Percentiles rank a stretch among this genome's conserved stretches.
phyloP scores from a whole-genome alignment of 23 tunicate species.

The Clavelina lepadiformis region DNA sequence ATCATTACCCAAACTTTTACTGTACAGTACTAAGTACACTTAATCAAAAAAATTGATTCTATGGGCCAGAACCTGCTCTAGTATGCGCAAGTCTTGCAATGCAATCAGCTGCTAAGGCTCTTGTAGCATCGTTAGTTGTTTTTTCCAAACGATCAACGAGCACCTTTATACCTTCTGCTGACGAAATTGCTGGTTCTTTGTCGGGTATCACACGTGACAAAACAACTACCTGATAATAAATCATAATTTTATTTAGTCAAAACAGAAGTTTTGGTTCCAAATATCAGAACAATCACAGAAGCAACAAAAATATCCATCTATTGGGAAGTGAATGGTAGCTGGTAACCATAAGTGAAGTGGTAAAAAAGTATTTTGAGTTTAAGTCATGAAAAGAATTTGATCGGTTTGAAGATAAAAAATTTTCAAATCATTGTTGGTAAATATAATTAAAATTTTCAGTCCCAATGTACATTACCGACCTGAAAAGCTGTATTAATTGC shows the following conservation, averaged over 20 bases:
- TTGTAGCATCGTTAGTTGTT: conserved; percentile 35
- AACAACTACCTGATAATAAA: conserved; percentile 55
- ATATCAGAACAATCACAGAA: no score
- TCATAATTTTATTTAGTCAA: no score
- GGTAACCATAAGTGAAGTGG: no score
- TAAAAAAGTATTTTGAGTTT: no score
- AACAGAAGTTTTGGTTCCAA: no score
- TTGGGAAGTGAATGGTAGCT: no score
- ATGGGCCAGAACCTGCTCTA: conserved; percentile 56
- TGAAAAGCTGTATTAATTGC: conserved; percentile 75
- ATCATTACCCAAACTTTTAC: neutral
- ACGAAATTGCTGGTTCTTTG: conserved; percentile 78
- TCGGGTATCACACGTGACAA: conserved; percentile 86
- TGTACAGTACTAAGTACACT: neutral
- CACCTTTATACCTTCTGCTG: conserved; percentile 68
- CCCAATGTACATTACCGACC: no score
- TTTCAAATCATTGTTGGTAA: no score
- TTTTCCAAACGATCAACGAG: conserved; percentile 38
- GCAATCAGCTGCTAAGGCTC: conserved; percentile 77
- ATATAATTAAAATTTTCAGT: no score
- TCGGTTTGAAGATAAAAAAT: no score
- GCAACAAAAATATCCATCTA: no score
- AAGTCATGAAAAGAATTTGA: no score
- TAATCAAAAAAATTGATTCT: neutral
- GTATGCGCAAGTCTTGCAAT: conserved; percentile 79